Conservation (phyloP, 2,888 invertebrate genomes). For the Andrena dorsata region DNA sequence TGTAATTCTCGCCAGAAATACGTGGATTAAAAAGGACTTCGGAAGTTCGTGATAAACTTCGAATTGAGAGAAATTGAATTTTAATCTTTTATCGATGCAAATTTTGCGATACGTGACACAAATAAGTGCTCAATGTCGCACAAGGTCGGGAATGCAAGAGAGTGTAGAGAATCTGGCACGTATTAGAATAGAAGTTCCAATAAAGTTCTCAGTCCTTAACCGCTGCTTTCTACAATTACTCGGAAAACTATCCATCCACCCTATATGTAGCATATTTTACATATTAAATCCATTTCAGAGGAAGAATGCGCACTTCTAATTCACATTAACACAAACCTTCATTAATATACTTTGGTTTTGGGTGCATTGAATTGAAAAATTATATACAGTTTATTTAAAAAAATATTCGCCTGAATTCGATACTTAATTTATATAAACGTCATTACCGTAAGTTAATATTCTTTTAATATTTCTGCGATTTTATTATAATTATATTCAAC, state of each 20-base stretch:
- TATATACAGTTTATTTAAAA: too few species aligned
- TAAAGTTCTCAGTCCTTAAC: neutral
- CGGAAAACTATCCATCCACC: neutral
- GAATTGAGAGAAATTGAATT: neutral
- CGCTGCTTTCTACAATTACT: neutral
- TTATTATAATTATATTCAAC: too few species aligned
- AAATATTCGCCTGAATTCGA: too few species aligned
- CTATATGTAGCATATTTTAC: neutral
- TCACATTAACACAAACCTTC: too few species aligned
- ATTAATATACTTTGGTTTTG: too few species aligned
- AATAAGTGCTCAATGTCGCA: neutral
- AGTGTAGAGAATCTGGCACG: neutral
- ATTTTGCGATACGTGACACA: neutral
- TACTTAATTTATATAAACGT: too few species aligned
- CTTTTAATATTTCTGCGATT: too few species aligned
- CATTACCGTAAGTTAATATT: too few species aligned
- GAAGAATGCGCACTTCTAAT: too few species aligned
- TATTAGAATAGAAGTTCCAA: neutral
- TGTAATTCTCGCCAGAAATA: neutral
- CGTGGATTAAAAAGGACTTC: neutral
- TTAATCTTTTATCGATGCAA: neutral
- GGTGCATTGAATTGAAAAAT: too few species aligned
- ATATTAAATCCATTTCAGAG: too few species aligned
- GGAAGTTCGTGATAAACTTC: neutral
- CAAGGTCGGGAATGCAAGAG: neutral